Evolutionary conservation across 2,113 vertebrate genomes (phyloP).

Genomic region (Neogobius melanostomus): DNA sequence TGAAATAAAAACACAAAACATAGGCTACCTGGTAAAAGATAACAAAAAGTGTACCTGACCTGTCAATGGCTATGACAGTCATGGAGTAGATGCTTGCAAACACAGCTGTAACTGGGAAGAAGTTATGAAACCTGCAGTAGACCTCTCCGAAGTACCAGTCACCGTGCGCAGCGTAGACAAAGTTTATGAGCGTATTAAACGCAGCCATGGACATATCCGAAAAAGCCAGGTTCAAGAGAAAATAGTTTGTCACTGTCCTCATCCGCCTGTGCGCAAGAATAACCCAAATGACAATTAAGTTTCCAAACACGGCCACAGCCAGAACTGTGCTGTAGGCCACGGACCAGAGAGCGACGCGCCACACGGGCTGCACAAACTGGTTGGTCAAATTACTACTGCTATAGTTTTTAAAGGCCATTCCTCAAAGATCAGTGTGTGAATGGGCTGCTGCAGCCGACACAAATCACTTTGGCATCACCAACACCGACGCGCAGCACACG

Average conservation of each 20-base stretch:
- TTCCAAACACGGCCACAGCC: constrained; percentile 88
- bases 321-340: constrained; percentile 87
- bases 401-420: constrained; percentile 68
- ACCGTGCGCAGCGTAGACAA: constrained; percentile 88
- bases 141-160: constrained; percentile 96
- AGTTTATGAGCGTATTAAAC: constrained; percentile 94
- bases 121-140: constrained; percentile 97
- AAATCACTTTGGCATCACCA: constrained; percentile 13
- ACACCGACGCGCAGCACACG: constrained; percentile 6
- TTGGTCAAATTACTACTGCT: constrained; percentile 78
- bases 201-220: constrained; percentile 92
- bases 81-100: constrained; percentile 99
- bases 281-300: constrained; percentile 93
- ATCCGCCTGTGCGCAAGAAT: constrained; percentile 94
- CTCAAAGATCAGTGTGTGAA: constrained; percentile 9
- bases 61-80: constrained; percentile 93
- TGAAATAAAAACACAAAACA: neutral
- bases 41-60: constrained; percentile 69
- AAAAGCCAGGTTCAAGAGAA: constrained; percentile 92
- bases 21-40: too few relatives aligned
- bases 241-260: constrained; percentile 95
- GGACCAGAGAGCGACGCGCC: constrained; percentile 93
- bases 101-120: constrained; percentile 93
- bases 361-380: constrained; percentile 90
- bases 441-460: neutral